Percentiles rank a stretch among this genome's conserved stretches.
These are phyloP conservation scores for Lemur catta DNA, from an alignment of 2,797 vertebrate species.

Conservation along the genomic window DNA sequence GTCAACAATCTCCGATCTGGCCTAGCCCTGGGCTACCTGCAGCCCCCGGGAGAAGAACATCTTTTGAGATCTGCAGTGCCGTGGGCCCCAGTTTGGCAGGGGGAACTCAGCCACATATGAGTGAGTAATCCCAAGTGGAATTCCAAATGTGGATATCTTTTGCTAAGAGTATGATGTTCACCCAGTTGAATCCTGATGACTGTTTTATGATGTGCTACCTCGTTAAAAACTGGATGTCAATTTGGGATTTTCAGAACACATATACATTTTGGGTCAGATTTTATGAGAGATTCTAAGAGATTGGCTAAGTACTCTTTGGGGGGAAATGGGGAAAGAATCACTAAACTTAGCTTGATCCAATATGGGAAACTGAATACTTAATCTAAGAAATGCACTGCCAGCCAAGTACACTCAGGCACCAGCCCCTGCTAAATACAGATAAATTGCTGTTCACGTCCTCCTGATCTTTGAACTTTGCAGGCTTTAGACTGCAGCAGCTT, in stretches of 20 bases:
- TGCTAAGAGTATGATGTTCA: neutral
- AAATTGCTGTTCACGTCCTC: rapidly evolving
- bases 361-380: neutral
- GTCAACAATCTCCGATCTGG: neutral
- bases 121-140: conserved; percentile 35
- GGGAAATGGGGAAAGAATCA: neutral
- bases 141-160: conserved; percentile 45
- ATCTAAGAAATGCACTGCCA: neutral
- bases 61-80: neutral
- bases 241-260: conserved; percentile 39
- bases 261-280: conserved; percentile 28
- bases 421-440: neutral
- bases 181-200: neutral
- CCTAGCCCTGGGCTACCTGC: neutral
- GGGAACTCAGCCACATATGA: conserved; percentile 34
- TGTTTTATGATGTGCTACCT: neutral
- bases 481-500: neutral
- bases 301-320: neutral
- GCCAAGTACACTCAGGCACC: neutral
- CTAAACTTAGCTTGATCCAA: neutral
- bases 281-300: conserved; percentile 21
- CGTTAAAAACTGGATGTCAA: conserved; percentile 5
- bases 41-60: neutral
- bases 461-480: neutral
- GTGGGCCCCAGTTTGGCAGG: neutral